Conservation (phyloP, 64 coral and sea anemone genomes). For the Stylophora pistillata region DNA sequence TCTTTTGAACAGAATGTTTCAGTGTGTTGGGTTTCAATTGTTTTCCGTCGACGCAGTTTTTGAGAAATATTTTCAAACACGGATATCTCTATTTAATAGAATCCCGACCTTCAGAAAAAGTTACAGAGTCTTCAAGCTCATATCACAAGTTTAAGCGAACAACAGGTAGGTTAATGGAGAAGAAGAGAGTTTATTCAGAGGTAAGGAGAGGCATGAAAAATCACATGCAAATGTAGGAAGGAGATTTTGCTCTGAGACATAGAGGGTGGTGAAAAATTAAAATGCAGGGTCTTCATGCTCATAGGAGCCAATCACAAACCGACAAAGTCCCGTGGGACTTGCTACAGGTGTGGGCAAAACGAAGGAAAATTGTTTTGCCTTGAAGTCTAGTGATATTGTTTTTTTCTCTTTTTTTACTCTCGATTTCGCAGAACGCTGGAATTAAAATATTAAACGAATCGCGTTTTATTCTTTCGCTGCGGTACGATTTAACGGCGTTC, state of each 20-base stretch:
- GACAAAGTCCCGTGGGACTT: constrained; percentile 33
- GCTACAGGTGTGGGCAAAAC: constrained; percentile 28
- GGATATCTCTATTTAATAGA: constrained; percentile 74
- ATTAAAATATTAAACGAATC: background rate
- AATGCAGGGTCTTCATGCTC: constrained; percentile 67
- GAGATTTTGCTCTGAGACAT: constrained; percentile 16
- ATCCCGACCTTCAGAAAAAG: constrained; percentile 90
- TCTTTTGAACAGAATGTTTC: constrained; percentile 59
- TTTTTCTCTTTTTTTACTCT: too few relatives aligned
- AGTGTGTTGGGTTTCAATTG: constrained; percentile 39
- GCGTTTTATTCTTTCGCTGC: background rate
- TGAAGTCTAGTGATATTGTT: background rate
- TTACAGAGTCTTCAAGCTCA: constrained; percentile 81
- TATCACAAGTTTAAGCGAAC: constrained; percentile 84
- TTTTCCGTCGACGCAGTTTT: constrained; percentile 66
- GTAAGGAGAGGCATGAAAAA: constrained; percentile 7
- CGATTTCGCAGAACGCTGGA: background rate
- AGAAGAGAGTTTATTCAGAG: constrained; percentile 43
- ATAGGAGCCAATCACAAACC: constrained; percentile 44
- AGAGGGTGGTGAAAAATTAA: constrained; percentile 63
- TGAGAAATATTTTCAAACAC: constrained; percentile 48
- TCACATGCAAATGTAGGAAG: constrained; percentile 19
- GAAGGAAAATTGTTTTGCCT: background rate
- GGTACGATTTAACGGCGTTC: background rate
- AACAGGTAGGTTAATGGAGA: constrained; percentile 71